These are phyloP conservation scores for Phataginus tetradactyla DNA, from an alignment of 2,797 vertebrate species.

Conservation along the genomic window DNA sequence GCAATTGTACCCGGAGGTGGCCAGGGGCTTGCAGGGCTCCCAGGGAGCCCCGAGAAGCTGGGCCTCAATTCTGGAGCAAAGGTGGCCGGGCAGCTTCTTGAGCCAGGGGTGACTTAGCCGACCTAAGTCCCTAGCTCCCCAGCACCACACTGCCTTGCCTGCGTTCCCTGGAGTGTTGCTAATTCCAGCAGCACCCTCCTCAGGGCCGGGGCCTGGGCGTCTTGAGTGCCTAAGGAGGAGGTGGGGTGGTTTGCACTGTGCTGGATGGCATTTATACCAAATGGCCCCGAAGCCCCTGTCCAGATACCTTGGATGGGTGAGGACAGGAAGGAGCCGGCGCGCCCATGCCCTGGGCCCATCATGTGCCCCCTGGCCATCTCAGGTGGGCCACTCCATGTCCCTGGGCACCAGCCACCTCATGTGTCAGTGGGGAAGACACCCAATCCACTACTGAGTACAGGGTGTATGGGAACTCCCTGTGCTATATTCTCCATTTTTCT, in stretches of 20 bases:
- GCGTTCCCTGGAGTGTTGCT: neutral
- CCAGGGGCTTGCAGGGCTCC: rapidly evolving
- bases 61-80: neutral
- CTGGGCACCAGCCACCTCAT: neutral
- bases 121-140: neutral
- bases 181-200: neutral
- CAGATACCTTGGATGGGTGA: neutral
- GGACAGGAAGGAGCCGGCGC: neutral
- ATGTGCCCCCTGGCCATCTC: neutral
- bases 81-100: neutral
- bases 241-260: rapidly evolving
- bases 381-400: neutral
- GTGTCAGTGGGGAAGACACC: neutral
- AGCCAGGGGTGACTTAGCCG: neutral
- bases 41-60: neutral
- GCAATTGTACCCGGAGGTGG: neutral
- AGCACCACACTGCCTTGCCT: rapidly evolving
- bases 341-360: too few species aligned
- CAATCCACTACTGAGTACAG: neutral
- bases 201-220: neutral
- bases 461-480: neutral
- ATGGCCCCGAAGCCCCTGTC: too few species aligned
- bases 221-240: neutral
- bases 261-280: neutral
- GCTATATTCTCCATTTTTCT: neutral